Evolutionary conservation across 2,888 invertebrate genomes (phyloP), one percentile per base, ranked within the genome.

Genomic region (Tenthredo livida): DNA sequence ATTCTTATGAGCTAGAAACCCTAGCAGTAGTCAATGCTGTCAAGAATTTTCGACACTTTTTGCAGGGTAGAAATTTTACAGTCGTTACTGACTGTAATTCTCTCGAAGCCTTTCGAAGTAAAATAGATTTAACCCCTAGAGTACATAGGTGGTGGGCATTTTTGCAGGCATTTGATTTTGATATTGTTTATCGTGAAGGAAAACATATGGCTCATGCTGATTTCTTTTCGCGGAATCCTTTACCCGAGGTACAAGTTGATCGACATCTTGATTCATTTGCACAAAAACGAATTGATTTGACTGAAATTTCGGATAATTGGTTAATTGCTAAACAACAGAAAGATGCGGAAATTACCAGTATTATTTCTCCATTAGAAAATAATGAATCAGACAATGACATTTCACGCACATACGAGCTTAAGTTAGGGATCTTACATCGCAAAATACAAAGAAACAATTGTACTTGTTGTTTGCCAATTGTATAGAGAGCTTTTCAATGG

Each of bases 81-180:
- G 58, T 58, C 17, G 58, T 58, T 5, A 58, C 58, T n/a, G 58
- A 43, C 9, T 43, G 43, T 43, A 43, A 21, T 9, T 58, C 58
- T n/a, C 58, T 58, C 1, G 9, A 58, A 5, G 58, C 58, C 3
- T n/a, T n/a, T 17, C 58, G 58, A 5, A 21, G 9, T 21, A 58
- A 58, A 21, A 58, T 58, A 17, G 58, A 58, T 21, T 21, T 58
- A 4, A 58, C 58, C 17, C 58, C n/a, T 9, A 58, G 58, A n/a
- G 58, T 90, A 0, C 87, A 89, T 72, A 85, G 90, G 0, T 90
- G 89, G 89, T 90, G 89, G 89, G 87, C 89, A 0, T 87, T 86
- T 43, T 50, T 91, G 54, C 88, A 50, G 37, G 65, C 85, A 17
- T 88, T 85, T 47, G 85, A 88, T 29, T 87, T 88, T 54, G 70